phyloP scores from a whole-genome alignment of 2,113 vertebrate species.

The Melanocharis versteri region DNA sequence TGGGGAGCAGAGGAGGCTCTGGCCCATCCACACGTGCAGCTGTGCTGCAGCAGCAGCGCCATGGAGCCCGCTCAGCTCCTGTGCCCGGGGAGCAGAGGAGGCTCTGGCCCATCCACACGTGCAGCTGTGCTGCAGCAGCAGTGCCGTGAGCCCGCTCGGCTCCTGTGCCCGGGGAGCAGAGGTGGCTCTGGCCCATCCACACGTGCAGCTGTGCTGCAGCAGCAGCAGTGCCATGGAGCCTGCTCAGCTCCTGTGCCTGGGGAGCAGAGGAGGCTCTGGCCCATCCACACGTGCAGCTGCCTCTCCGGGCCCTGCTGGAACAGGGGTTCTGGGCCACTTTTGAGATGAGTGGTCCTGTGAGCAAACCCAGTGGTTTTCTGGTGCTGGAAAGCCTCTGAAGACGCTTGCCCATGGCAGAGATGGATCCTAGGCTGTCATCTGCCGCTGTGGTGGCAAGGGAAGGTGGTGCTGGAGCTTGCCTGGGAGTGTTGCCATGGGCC shows the following conservation, averaged over 20 bases:
- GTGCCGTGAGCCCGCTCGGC: rapidly evolving
- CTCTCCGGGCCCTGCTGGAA: background rate
- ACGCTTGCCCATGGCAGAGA: rapidly evolving
- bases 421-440: background rate
- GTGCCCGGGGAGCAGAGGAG: background rate
- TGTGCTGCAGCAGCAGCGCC: background rate
- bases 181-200: background rate
- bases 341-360: background rate
- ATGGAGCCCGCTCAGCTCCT: background rate
- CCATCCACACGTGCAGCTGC: too few species aligned
- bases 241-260: background rate
- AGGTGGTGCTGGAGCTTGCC: background rate
- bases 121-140: background rate
- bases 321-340: background rate
- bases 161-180: background rate
- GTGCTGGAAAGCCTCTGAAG: background rate
- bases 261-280: background rate
- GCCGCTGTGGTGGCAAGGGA: background rate
- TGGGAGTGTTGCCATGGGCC: rapidly evolving
- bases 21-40: too few species aligned
- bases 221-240: background rate
- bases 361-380: background rate
- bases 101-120: too few species aligned
- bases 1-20: background rate
- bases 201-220: background rate